Percentiles rank a stretch among this genome's conserved stretches.
Evolutionary conservation across 2,797 vertebrate species (phyloP).

Genomic region (Bufotes viridis): DNA sequence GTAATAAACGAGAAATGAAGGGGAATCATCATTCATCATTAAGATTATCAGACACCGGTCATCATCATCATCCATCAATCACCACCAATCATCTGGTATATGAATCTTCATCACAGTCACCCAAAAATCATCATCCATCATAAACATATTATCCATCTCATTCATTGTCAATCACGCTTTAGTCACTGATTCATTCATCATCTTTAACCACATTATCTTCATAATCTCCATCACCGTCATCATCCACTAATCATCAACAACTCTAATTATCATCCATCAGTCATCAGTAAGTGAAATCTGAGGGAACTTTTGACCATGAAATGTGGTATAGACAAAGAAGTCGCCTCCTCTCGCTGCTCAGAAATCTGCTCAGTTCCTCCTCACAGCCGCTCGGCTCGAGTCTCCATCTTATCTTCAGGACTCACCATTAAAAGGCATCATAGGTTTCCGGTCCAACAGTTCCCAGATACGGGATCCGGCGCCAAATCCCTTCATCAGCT

Average conservation of each 20-base stretch:
- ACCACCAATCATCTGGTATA: neutral
- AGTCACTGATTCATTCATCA: neutral
- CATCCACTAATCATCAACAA: neutral
- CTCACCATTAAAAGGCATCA: conserved; percentile 87
- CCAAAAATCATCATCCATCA: neutral
- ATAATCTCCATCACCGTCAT: neutral
- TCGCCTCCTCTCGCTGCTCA: too few species aligned
- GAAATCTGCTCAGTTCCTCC: neutral
- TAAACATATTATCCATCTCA: neutral
- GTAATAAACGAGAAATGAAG: neutral
- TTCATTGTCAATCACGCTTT: neutral
- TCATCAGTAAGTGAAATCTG: neutral
- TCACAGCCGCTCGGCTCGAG: neutral
- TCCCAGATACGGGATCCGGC: conserved; percentile 93
- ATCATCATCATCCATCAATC: neutral
- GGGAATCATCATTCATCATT: neutral
- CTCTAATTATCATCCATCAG: neutral
- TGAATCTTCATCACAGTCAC: neutral
- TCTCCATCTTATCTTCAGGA: neutral
- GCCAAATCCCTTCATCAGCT: conserved; percentile 96
- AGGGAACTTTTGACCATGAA: neutral
- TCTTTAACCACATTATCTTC: neutral
- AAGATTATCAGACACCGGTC: neutral
- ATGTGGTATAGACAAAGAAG: too few species aligned
- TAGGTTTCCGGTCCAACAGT: conserved; percentile 88